Evolutionary conservation across 1,140 invertebrate species (phyloP), one percentile per base, ranked within the genome.

Genomic region (Hermetia illucens): DNA sequence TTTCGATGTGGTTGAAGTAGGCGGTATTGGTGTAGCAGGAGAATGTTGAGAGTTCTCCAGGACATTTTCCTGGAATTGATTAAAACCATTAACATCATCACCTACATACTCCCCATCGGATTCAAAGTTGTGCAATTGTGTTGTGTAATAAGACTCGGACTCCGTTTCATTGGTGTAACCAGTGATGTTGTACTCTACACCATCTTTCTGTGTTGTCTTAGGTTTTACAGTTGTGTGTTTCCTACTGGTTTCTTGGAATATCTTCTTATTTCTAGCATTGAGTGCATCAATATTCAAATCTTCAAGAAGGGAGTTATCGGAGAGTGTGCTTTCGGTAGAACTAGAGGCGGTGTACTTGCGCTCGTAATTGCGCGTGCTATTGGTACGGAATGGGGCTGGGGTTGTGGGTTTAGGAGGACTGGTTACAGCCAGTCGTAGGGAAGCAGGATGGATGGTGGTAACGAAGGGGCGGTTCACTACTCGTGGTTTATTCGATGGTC

Each of bases 191-290:
- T 34, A 38, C 4, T 20, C 5, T 6, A 20, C 36, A 15, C 18
- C 24, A 10, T 16, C 25, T 12, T 43, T 58, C 59, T 16, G 34
- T 34, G 4, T 16, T 36, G 16, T 36, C 10, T 22, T 19, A 12
- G 51, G 51, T 41, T 59, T 58, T 4, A 57, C 41, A 3, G 49
- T 50, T 25, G 56, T 53, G 29, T 60, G 57, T 45, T 60, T 59
- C 34, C 56, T 59, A 43, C 54, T 60, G 30, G 55, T 53, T 40
- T 64, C 66, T 17, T 61, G 55, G 21, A 70, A 68, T 20, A 70
- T 50, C 44, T 68, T 63, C 45, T 66, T 68, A 38, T 69, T 69
- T 38, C 65, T 55, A 30, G 61, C 58, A 52, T 62, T 66, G 12
- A 66, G 25, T 9, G 59, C 61, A 44, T 64, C 56, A 12, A 62